Evolutionary conservation across 2,888 invertebrate genomes (phyloP).

Genomic region (Chrysomela aeneicollis): DNA sequence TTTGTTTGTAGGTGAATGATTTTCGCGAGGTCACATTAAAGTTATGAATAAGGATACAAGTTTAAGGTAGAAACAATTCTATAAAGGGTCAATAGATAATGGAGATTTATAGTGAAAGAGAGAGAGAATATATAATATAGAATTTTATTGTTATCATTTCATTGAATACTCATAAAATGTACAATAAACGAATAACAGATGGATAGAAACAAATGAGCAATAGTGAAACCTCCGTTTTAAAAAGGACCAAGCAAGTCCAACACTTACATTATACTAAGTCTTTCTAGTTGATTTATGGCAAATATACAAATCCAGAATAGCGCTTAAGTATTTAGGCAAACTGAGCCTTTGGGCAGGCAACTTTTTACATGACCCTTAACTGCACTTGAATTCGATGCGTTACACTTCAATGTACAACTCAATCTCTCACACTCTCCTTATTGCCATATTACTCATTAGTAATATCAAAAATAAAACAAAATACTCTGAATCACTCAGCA

Average conservation of each 20-base stretch:
- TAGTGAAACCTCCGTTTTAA: conserved; percentile 61
- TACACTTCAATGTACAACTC: conserved; percentile 56
- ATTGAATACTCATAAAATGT: conserved; percentile 63
- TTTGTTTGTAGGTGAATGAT: not conserved
- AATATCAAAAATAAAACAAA: conserved; percentile 63
- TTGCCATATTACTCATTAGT: conserved; percentile 61
- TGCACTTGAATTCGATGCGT: conserved; percentile 61
- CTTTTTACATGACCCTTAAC: conserved; percentile 60
- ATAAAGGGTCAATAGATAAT: conserved; percentile 12
- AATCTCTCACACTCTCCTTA: conserved; percentile 58
- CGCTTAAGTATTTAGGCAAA: conserved; percentile 57
- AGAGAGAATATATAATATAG: conserved; percentile 60
- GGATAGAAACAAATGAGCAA: conserved; percentile 63
- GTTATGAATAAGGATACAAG: not conserved
- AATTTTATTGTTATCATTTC: conserved; percentile 62
- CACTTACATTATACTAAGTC: conserved; percentile 51
- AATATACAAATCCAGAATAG: conserved; percentile 61
- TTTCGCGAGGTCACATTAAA: not conserved
- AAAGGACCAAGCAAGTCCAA: conserved; percentile 57
- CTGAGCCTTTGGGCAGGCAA: conserved; percentile 56
- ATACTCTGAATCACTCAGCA: conserved; percentile 59
- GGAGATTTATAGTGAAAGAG: conserved; percentile 15
- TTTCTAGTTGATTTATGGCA: conserved; percentile 57
- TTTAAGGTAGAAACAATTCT: conserved; percentile 1
- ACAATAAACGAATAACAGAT: conserved; percentile 63